Conservation (phyloP, 2,797 vertebrate species). For the Intellagama lesueurii region DNA sequence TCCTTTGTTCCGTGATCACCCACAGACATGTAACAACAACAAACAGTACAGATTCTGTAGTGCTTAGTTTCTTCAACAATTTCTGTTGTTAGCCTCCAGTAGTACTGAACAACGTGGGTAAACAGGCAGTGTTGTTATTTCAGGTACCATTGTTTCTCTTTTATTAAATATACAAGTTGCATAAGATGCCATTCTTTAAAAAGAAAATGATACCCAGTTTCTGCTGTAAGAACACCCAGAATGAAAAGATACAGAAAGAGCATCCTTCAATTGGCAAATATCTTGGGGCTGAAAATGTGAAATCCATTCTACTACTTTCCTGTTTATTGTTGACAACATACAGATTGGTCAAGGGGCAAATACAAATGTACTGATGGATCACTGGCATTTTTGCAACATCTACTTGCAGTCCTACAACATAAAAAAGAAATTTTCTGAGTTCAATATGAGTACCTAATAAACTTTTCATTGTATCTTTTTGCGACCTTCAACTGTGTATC, state of each 20-base stretch:
- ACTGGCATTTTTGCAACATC: conserved; percentile 45
- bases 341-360: conserved; percentile 38
- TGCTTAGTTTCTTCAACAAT: conserved; percentile 22
- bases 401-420: conserved; percentile 12
- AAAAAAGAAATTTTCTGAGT: conserved; percentile 19
- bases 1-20: no score
- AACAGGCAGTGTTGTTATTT: not conserved
- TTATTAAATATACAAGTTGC: not conserved
- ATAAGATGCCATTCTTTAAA: no score
- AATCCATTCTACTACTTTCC: not conserved
- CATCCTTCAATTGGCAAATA: not conserved
- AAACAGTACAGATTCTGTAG: conserved; percentile 30
- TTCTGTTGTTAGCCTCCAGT: not conserved
- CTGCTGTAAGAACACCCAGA: not conserved
- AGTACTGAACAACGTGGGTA: not conserved
- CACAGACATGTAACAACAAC: no score
- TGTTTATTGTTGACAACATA: conserved; percentile 36
- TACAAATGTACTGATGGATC: conserved; percentile 38
- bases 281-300: conserved; percentile 39
- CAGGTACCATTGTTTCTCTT: not conserved
- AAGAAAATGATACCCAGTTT: not conserved
- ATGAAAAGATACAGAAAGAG: conserved; percentile 12
- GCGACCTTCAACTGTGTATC: not conserved
- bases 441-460: not conserved
- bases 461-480: not conserved